These are phyloP conservation scores for Amphiduros pacificus DNA, from an alignment of 2,888 invertebrate species.

Conservation along the genomic window DNA sequence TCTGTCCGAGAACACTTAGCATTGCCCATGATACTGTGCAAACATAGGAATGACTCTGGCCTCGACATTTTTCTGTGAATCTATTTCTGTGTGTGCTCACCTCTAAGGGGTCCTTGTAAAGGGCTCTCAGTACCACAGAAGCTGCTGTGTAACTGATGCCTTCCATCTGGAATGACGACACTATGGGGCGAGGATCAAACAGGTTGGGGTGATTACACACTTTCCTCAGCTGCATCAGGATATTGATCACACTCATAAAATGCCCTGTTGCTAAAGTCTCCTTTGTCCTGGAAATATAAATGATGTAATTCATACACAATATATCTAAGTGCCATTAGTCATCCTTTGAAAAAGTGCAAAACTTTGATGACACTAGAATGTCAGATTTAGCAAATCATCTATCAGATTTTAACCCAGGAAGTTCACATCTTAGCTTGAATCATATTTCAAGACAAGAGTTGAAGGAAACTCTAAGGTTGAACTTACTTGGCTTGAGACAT, in stretches of 20 bases:
- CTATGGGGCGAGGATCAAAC: slow-evolving; percentile 86
- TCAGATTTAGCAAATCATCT: not conserved
- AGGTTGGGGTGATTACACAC: slow-evolving; percentile 88
- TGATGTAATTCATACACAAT: not conserved
- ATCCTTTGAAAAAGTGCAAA: not conserved
- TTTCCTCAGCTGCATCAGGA: slow-evolving; percentile 97
- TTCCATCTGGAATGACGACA: slow-evolving; percentile 80
- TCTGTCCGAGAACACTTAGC: slow-evolving; percentile 10
- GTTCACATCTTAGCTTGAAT: not conserved
- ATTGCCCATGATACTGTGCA: slow-evolving; percentile 4
- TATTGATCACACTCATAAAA: slow-evolving; percentile 92
- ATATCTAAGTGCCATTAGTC: not conserved
- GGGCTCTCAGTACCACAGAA: slow-evolving; percentile 68
- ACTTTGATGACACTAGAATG: not conserved
- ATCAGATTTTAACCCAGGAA: no score
- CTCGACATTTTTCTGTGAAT: no score
- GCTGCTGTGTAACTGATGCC: slow-evolving; percentile 71
- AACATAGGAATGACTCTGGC: slow-evolving; percentile 17
- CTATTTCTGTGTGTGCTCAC: no score
- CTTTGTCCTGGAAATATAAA: slow-evolving; percentile 71
- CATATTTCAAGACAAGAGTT: not conserved
- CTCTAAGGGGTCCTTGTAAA: slow-evolving; percentile 76
- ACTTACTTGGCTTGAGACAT: slow-evolving; percentile 86
- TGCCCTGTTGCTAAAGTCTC: slow-evolving; percentile 92
- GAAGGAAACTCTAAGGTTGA: not conserved